Evolutionary conservation across 2,888 invertebrate species (phyloP).

Genomic region (Cataglyphis altisquamis): DNA sequence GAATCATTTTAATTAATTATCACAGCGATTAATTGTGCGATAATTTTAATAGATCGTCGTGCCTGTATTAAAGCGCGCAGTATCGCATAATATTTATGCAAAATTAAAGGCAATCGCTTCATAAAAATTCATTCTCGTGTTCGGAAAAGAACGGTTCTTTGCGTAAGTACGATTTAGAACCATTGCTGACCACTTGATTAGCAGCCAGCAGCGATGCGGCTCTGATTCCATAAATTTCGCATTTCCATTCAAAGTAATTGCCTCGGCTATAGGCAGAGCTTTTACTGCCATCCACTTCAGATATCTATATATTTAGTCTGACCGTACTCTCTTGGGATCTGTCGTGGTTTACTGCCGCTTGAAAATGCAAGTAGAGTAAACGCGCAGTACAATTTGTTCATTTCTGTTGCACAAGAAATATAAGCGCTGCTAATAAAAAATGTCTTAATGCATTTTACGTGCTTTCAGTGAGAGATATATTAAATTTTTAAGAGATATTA

Average conservation of each 20-base stretch:
- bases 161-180: background rate
- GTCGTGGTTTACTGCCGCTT: background rate
- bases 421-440: background rate
- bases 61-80: background rate
- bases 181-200: constrained; percentile 29
- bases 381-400: background rate
- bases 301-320: constrained; percentile 35
- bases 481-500: background rate
- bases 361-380: constrained; percentile 1
- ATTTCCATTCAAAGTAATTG: constrained; percentile 48
- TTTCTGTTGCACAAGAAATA: background rate
- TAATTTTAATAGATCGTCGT: background rate
- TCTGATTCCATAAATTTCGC: constrained; percentile 34
- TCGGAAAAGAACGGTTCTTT: background rate
- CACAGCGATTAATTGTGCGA: background rate
- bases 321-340: constrained; percentile 1
- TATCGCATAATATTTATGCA: background rate
- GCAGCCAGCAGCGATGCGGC: constrained; percentile 9
- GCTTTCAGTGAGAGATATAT: background rate
- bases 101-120: background rate
- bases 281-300: constrained; percentile 26
- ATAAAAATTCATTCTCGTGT: background rate
- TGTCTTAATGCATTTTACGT: background rate
- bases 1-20: background rate
- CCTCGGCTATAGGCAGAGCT: background rate